phyloP scores from a whole-genome alignment of 1,140 invertebrate genomes.

The Limonius californicus region DNA sequence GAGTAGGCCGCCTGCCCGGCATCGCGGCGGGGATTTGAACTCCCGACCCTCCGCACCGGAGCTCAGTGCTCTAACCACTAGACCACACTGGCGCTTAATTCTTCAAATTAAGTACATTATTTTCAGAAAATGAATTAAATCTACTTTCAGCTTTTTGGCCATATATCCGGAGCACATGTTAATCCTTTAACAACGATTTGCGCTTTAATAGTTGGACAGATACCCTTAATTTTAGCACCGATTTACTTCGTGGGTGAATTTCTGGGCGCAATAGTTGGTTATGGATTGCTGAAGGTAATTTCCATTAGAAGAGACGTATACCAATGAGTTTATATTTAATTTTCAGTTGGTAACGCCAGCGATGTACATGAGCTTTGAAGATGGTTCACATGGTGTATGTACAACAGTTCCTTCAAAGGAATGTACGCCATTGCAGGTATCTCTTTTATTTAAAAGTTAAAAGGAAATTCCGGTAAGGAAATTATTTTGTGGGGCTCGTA shows the following conservation, averaged over 20 bases:
- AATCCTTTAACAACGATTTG: constrained; percentile 74
- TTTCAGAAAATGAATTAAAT: no score
- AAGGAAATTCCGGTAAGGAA: background rate
- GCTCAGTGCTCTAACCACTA: no score
- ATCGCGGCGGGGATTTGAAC: no score
- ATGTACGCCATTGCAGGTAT: background rate
- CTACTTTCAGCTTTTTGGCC: constrained; percentile 56
- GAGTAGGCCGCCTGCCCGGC: no score
- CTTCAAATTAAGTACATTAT: background rate
- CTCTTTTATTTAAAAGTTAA: background rate
- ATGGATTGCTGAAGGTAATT: constrained; percentile 56
- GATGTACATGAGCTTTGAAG: background rate
- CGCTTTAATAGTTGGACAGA: constrained; percentile 62
- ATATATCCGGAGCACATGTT: constrained; percentile 68
- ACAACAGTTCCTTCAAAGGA: constrained; percentile 6
- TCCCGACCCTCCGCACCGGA: no score
- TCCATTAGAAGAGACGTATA: no score
- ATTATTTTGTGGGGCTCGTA: no score
- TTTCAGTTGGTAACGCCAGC: constrained; percentile 35
- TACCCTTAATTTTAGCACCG: constrained; percentile 59
- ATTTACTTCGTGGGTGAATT: constrained; percentile 69
- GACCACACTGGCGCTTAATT: no score
- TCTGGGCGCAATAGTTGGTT: constrained; percentile 64
- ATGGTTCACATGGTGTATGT: constrained; percentile 7
- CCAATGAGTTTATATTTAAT: no score